Evolutionary conservation across 1,140 invertebrate genomes (phyloP).

Genomic region (Batillaria attramentaria): DNA sequence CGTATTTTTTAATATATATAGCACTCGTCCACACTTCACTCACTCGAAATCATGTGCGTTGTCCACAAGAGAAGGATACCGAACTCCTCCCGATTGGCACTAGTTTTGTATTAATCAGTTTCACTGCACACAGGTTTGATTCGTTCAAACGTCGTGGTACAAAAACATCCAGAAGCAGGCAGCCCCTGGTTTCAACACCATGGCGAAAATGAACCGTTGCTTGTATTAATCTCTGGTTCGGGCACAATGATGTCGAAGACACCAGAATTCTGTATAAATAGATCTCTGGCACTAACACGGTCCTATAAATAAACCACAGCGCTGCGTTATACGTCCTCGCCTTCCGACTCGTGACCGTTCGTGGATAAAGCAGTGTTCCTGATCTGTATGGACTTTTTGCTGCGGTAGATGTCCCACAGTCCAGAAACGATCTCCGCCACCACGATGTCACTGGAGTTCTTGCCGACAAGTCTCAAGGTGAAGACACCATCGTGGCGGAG

Average conservation of each 20-base stretch:
- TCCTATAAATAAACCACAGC: not conserved
- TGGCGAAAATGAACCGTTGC: not conserved
- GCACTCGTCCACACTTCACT: too few species aligned
- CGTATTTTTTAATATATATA: too few species aligned
- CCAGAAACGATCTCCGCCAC: constrained; percentile 69
- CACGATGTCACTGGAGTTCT: constrained; percentile 70
- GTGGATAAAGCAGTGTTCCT: constrained; percentile 45
- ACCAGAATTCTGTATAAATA: too few species aligned
- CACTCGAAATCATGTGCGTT: too few species aligned
- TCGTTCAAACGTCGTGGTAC: not conserved
- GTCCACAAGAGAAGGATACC: too few species aligned
- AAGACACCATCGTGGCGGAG: constrained; percentile 69
- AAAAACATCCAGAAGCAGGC: not conserved
- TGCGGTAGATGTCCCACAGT: constrained; percentile 67
- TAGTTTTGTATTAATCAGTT: too few species aligned
- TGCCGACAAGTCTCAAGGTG: constrained; percentile 67
- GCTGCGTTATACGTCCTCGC: constrained; percentile 59
- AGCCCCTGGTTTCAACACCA: not conserved
- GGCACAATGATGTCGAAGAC: too few species aligned
- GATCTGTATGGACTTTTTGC: constrained; percentile 66
- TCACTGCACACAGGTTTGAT: too few species aligned
- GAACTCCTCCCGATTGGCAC: too few species aligned
- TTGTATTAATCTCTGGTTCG: not conserved
- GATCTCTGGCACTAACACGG: too few species aligned
- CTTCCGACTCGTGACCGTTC: constrained; percentile 60